A percentile compares a stretch with the other conserved stretches of the same genome.
phyloP scores from a whole-genome alignment of 2,888 invertebrate genomes.

The Cylindroiulus punctatus region DNA sequence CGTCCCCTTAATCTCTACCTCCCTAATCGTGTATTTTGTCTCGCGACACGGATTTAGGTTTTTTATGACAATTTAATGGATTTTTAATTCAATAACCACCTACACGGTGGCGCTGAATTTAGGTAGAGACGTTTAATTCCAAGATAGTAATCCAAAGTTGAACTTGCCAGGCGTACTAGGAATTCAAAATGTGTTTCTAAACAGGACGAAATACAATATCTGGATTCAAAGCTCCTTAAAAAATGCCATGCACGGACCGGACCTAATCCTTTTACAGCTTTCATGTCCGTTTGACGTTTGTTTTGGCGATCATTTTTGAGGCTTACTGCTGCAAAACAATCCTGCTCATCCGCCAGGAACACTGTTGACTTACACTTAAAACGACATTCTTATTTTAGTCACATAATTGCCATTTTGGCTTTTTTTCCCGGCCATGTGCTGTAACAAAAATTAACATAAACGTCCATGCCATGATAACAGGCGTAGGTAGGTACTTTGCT shows the following conservation, averaged over 20 bases:
- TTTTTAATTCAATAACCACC: slow-evolving; percentile 27
- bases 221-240: neutral
- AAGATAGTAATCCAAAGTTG: slow-evolving; percentile 17
- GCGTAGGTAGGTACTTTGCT: neutral
- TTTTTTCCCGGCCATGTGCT: neutral
- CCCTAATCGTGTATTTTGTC: too few relatives aligned
- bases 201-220: neutral
- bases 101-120: neutral
- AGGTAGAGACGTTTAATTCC: neutral
- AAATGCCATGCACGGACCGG: neutral
- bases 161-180: neutral
- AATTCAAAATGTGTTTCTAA: neutral
- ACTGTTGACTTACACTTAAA: neutral
- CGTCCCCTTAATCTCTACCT: too few relatives aligned
- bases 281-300: slow-evolving; percentile 32
- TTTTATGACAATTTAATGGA: neutral
- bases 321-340: slow-evolving; percentile 21
- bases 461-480: neutral
- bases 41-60: neutral
- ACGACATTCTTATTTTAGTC: slow-evolving; percentile 4
- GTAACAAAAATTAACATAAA: neutral
- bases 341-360: neutral
- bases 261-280: slow-evolving; percentile 17
- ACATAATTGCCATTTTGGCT: slow-evolving; percentile 20
- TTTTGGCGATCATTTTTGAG: slow-evolving; percentile 25